These are phyloP conservation scores for Oscheius sp. DNA, from an alignment of 2,888 invertebrate genomes.

Conservation along the genomic window DNA sequence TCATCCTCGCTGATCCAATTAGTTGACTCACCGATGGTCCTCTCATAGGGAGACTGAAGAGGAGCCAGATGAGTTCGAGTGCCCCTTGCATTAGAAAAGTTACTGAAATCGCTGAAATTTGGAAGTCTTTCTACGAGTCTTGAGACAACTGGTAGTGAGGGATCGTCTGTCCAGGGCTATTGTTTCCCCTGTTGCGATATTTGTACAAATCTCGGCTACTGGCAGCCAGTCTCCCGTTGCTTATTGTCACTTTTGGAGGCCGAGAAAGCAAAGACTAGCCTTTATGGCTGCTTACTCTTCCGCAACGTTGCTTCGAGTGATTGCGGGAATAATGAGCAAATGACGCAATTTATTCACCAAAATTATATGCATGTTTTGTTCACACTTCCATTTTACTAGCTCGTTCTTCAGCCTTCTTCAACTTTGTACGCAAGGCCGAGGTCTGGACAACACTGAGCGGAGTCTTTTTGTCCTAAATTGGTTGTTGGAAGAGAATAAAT, in stretches of 20 bases:
- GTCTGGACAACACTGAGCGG: conserved; percentile 47
- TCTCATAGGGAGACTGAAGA: no score
- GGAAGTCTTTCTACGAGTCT: no score
- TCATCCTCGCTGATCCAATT: conserved; percentile 12
- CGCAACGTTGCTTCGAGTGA: conserved; percentile 15
- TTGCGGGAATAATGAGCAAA: neutral
- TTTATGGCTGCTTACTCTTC: conserved; percentile 28
- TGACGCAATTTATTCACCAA: neutral
- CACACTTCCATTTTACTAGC: conserved; percentile 16
- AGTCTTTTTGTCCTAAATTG: conserved; percentile 40
- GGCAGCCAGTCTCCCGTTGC: neutral
- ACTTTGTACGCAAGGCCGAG: conserved; percentile 38
- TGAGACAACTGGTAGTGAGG: no score
- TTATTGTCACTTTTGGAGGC: no score
- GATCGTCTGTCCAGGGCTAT: neutral
- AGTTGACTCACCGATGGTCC: neutral
- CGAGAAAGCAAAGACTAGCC: no score
- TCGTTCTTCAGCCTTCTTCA: conserved; percentile 42
- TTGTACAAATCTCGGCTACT: conserved; percentile 19
- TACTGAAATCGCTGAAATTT: no score
- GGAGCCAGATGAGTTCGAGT: no score
- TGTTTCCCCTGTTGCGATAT: conserved; percentile 14
- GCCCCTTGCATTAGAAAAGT: no score
- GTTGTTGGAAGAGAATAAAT: conserved; percentile 8
- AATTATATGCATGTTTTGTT: neutral